phyloP scores from a whole-genome alignment of 2,113 vertebrate genomes.

The Xiphias gladius region DNA sequence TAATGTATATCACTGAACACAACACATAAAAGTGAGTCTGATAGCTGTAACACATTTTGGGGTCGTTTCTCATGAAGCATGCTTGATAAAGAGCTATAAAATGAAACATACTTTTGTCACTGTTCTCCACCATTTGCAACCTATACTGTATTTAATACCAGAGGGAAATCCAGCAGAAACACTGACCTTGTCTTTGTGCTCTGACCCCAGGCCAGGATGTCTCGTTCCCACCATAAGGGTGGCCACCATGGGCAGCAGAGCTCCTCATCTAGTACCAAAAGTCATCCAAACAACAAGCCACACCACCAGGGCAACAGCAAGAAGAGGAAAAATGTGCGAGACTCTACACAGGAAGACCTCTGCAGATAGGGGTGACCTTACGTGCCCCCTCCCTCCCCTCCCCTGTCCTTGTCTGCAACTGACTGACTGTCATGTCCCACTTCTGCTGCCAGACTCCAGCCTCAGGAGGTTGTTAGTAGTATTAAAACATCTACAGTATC shows the following conservation, averaged over 20 bases:
- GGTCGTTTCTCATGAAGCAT: not conserved
- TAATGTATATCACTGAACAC: not conserved
- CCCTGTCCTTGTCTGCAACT: slow-evolving; percentile 60
- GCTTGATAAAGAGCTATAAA: not conserved
- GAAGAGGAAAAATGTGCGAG: slow-evolving; percentile 96
- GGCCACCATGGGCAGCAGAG: slow-evolving; percentile 91
- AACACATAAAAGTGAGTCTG: not conserved
- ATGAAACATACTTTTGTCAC: not conserved
- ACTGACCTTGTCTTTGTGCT: slow-evolving; percentile 1
- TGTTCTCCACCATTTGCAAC: not conserved
- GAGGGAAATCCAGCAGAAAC: not conserved
- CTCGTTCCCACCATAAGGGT: slow-evolving; percentile 90
- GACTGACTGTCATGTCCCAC: slow-evolving; percentile 62
- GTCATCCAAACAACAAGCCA: slow-evolving; percentile 90
- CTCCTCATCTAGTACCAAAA: slow-evolving; percentile 88
- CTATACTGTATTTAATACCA: not conserved
- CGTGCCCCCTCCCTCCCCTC: not conserved
- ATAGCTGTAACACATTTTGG: not conserved
- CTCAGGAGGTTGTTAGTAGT: slow-evolving; percentile 70
- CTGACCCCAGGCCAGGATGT: slow-evolving; percentile 87
- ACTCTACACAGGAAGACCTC: slow-evolving; percentile 90
- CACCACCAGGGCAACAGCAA: slow-evolving; percentile 94
- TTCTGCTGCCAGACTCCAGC: slow-evolving; percentile 71
- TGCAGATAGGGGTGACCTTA: slow-evolving; percentile 90
- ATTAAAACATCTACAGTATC: slow-evolving; percentile 56